A percentile compares a stretch with the other conserved stretches of the same genome.
phyloP scores from a whole-genome alignment of 1,140 invertebrate species.

The Antheraea mylitta region DNA sequence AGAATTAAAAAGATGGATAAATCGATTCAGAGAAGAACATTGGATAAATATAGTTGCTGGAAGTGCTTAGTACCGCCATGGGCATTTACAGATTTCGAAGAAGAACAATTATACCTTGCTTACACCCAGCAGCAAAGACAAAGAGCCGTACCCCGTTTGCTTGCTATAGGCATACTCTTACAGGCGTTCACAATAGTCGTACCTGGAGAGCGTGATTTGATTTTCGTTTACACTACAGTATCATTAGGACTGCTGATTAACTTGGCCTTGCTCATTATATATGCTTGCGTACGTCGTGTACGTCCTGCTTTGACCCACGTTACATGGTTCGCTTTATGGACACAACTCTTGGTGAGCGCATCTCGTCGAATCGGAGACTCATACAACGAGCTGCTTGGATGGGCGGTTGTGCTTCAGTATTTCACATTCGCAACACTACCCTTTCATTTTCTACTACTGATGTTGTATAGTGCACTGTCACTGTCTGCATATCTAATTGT shows the following conservation, averaged over 20 bases:
- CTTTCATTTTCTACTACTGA: conserved; percentile 81
- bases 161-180: conserved; percentile 84
- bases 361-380: conserved; percentile 74
- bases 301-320: conserved; percentile 80
- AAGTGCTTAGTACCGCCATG: conserved; percentile 57
- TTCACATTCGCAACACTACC: conserved; percentile 92
- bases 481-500: conserved; percentile 54
- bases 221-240: conserved; percentile 72
- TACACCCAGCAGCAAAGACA: conserved; percentile 88
- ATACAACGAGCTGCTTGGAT: conserved; percentile 81
- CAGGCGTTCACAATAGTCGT: conserved; percentile 82
- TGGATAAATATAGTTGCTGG: conserved; percentile 43
- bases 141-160: conserved; percentile 87
- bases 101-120: conserved; percentile 87
- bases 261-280: conserved; percentile 68
- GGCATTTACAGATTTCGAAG: conserved; percentile 78
- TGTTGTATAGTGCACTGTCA: conserved; percentile 56
- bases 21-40: conserved; percentile 37
- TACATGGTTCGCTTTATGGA: conserved; percentile 81
- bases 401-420: conserved; percentile 90
- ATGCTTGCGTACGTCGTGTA: conserved; percentile 35
- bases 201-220: conserved; percentile 79
- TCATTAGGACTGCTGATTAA: conserved; percentile 79
- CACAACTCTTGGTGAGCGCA: conserved; percentile 79
- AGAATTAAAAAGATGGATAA: conserved; percentile 56